phyloP scores from a whole-genome alignment of 2,888 invertebrate genomes.

The Acrocyrtus sp. region DNA sequence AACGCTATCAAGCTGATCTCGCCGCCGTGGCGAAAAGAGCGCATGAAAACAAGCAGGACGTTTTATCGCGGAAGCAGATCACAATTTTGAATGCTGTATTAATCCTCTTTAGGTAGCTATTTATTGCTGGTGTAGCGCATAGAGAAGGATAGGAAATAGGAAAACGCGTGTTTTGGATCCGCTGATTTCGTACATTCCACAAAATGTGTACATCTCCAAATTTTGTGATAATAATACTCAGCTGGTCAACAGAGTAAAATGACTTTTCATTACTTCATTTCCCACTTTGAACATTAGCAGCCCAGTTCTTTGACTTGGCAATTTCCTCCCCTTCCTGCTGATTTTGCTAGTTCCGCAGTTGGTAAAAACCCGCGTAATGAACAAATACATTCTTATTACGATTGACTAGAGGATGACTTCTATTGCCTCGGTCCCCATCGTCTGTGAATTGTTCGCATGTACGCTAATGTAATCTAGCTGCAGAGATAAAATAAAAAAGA shows the following conservation, averaged over 20 bases:
- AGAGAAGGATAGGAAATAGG: background rate
- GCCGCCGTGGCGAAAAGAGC: too few species aligned
- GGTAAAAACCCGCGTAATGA: conserved; percentile 1
- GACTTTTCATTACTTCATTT: conserved; percentile 48
- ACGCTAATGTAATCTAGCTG: too few species aligned
- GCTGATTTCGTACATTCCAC: background rate
- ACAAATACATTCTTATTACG: conserved; percentile 33
- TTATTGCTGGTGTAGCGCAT: too few species aligned
- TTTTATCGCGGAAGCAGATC: too few species aligned
- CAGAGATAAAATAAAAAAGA: too few species aligned
- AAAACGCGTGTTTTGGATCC: background rate
- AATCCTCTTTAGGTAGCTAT: conserved; percentile 6
- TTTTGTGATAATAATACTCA: conserved; percentile 14
- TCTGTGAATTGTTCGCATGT: background rate
- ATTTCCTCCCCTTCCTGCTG: conserved; percentile 21
- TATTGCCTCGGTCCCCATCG: background rate
- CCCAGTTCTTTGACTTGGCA: conserved; percentile 39
- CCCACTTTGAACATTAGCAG: conserved; percentile 45
- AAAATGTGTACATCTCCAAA: background rate
- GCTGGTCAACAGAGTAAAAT: conserved; percentile 43
- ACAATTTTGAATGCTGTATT: background rate
- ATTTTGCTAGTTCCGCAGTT: background rate
- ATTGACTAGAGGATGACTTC: conserved; percentile 26
- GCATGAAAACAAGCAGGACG: too few species aligned
- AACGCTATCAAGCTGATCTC: too few species aligned